Evolutionary conservation across 2,888 invertebrate species (phyloP), one percentile per base, ranked within the genome.

Genomic region (Amphipoea lucens): DNA sequence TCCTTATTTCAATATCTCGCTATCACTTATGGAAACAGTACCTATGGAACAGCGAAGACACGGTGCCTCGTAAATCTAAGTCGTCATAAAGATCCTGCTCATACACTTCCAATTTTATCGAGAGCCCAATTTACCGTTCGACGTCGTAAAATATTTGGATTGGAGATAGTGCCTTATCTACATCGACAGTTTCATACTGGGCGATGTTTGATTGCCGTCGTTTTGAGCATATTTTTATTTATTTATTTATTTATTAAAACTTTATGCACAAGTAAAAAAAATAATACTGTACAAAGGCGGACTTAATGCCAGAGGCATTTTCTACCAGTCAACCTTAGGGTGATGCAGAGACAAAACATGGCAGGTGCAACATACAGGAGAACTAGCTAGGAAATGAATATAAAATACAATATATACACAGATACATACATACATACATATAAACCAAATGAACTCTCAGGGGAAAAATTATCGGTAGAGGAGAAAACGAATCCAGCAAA

Each of bases 91-190:
- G 81, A 83, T 88, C 79, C 76, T 71, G 70, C 60, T 79, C 84
- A 89, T 89, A 85, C 74, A 82, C 76, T 86, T 74, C 68, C 79
- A 88, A 87, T 89, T 86, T 88, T 85, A 85, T 88, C 79, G 84
- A 76, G 74, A 81, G 81, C 79, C 79, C 85, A 81, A 86, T 87
- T 90, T 90, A 87, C 85, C 81, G 83, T 84, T 81, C 76, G 81
- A 70, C 62, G 71, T 87, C 91, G 85, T 91, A 90, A 91, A 91
- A 91, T 89, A 89, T 90, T 89, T 88, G 85, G 79, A 87, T 84
- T 85, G 79, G 45, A 84, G 82, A 88, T 86, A 87, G 83, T 85
- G 81, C 74, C 73, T 79, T 89, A 86, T 89, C 88, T 78, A 81
- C 79, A 84, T 87, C 79, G 76, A 71, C 76, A 76, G 79, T 79